These are phyloP conservation scores for Hydrozoanthus gracilis DNA, from an alignment of 92 coral and sea anemone genomes.

Conservation along the genomic window DNA sequence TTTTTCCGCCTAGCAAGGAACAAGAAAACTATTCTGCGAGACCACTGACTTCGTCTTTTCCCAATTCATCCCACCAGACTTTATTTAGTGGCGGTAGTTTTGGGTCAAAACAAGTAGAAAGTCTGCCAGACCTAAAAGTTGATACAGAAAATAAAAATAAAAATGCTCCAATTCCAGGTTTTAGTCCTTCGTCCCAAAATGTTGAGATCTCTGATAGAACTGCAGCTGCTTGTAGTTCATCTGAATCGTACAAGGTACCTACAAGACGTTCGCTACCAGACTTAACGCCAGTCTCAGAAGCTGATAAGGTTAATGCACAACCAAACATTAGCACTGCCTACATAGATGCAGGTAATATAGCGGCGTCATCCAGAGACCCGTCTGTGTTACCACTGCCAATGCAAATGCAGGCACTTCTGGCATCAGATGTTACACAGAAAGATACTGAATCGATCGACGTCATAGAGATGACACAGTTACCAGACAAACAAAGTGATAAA, in stretches of 20 bases:
- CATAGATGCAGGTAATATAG: neutral
- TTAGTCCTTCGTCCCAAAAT: neutral
- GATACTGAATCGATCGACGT: neutral
- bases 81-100: neutral
- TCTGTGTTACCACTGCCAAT: neutral
- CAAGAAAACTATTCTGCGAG: neutral
- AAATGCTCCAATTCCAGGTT: neutral
- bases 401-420: neutral
- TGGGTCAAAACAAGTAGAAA: conserved; percentile 35
- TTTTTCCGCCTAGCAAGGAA: neutral
- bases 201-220: conserved; percentile 7
- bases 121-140: neutral
- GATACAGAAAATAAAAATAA: neutral
- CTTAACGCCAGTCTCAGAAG: neutral
- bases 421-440: neutral
- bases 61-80: conserved; percentile 5
- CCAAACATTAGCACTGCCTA: neutral
- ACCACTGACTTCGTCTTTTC: conserved; percentile 23
- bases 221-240: neutral
- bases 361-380: neutral
- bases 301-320: neutral
- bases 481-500: neutral
- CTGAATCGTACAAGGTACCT: neutral
- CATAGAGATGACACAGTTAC: conserved; percentile 30
- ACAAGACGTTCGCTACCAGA: neutral